These are phyloP conservation scores for Clanis bilineata DNA, from an alignment of 2,888 invertebrate genomes.

Conservation along the genomic window DNA sequence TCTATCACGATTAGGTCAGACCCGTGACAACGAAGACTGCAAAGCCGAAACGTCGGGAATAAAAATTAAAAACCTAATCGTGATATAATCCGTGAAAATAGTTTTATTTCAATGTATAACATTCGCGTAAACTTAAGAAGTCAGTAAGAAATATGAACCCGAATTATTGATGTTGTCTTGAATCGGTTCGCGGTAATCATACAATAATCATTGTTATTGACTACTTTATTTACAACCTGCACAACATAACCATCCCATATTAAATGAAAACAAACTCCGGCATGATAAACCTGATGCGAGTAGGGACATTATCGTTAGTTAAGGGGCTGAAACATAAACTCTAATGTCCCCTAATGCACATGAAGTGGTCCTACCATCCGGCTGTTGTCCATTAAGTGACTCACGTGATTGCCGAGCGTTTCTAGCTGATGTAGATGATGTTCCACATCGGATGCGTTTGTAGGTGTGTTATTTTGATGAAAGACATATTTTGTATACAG, in stretches of 20 bases:
- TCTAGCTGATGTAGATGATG: not conserved
- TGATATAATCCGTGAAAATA: too few species aligned
- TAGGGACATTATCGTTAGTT: slow-evolving; percentile 12
- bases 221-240: not conserved
- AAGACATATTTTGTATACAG: too few species aligned
- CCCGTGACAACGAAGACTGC: too few species aligned
- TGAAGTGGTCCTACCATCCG: slow-evolving; percentile 13
- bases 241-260: not conserved
- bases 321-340: slow-evolving; percentile 15
- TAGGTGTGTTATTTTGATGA: not conserved
- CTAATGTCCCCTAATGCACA: slow-evolving; percentile 20
- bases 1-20: too few species aligned
- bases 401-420: slow-evolving; percentile 3
- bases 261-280: not conserved
- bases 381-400: slow-evolving; percentile 6
- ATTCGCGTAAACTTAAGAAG: too few species aligned
- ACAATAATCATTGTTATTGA: not conserved
- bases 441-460: not conserved
- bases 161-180: too few species aligned
- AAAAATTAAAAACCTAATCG: too few species aligned
- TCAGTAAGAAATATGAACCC: too few species aligned
- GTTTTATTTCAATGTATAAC: too few species aligned
- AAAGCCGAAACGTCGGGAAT: too few species aligned
- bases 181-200: too few species aligned
- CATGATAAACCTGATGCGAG: not conserved